Base-by-base conservation (phyloP, 1,140 invertebrate species). In the Panagrolaimus sp. region DNA sequence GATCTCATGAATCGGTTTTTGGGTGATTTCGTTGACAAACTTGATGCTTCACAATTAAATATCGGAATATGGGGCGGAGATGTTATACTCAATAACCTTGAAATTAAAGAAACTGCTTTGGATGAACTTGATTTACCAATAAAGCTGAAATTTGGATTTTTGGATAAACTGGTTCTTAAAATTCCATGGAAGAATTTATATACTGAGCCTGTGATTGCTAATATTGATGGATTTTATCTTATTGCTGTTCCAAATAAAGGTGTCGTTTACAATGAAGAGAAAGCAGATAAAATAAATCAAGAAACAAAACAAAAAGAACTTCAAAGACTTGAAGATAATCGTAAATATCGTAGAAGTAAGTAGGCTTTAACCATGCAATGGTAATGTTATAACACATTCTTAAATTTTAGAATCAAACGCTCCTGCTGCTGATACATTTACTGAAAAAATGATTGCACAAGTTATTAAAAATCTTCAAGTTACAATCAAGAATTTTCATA, bases 401-500 rank as follows among this genome's bases (percentile, higher is more conserved):
- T n/a, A n/a, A n/a, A n/a, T 74, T 77, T 46, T 65, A 74, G 82
- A 80, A 53, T 72, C 81, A 5, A 73, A 71, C 47, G 72, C 76
- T 65, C 71, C 78, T 31, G 70, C 88, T 9, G 88, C 92, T 82
- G 92, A 96, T 84, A 90, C 91, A 0, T 96, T 98, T 86, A 88
- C 91, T 27, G 94, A 98, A 84, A 98, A 98, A 83, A 84, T 98
- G 27, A 89, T 92, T 0, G 90, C 92, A 8, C 92, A 96, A 82
- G 91, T 98, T 69, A 92, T 98, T 25, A 95, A 95, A 83, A 98
- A 98, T 86, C 88, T 98, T n/a, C 93, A 98, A 83, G 87, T 98
- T 0, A 89, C 89, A 77, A 92, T 98, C 48, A 89, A 88, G 74
- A 90, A 92, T 76, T 98, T 38, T 38, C 31, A 38, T 38, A 38